Evolutionary conservation across 2,888 invertebrate species (phyloP).

Genomic region (Arctia plantaginis): DNA sequence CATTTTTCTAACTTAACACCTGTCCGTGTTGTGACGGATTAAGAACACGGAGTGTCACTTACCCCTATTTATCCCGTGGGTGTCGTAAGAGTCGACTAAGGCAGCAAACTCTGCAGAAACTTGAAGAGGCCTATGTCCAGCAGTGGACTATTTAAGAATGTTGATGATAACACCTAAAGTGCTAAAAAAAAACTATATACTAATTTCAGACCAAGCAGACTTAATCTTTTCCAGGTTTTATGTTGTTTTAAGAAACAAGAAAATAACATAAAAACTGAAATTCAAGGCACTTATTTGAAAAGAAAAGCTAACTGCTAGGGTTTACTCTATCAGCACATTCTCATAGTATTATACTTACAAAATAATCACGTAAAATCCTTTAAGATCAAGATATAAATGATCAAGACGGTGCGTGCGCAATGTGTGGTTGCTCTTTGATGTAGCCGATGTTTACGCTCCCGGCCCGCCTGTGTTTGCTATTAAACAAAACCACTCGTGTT

Average conservation of each 20-base stretch:
- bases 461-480: constrained; percentile 75
- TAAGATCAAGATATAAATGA: constrained; percentile 40
- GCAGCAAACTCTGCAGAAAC: no score
- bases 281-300: background rate
- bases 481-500: constrained; percentile 73
- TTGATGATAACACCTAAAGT: no score
- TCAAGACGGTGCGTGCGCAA: constrained; percentile 54
- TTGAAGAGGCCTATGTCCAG: no score
- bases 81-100: no score
- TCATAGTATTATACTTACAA: background rate
- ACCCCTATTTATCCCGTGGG: no score
- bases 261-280: background rate
- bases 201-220: background rate
- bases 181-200: no score
- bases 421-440: constrained; percentile 71
- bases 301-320: background rate
- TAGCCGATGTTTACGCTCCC: constrained; percentile 79
- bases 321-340: background rate
- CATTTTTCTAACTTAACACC: background rate
- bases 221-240: background rate
- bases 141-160: no score
- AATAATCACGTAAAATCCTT: constrained; percentile 13
- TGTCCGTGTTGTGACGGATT: no score
- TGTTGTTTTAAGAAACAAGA: background rate
- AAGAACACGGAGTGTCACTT: no score